Conservation (phyloP, 2,888 invertebrate genomes). For the Apamea epomidion region DNA sequence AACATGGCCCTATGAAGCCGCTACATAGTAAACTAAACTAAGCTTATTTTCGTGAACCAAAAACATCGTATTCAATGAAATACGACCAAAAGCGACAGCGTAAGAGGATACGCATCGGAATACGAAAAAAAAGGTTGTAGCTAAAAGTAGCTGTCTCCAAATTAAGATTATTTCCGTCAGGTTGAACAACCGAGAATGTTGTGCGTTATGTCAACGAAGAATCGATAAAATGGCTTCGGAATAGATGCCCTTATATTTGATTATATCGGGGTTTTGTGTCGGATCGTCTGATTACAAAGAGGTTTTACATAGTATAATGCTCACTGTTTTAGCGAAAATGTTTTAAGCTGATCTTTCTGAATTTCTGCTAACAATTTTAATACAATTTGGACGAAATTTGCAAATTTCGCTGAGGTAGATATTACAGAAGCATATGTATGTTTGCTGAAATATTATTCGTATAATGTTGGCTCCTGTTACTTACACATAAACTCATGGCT, state of each 20-base stretch:
- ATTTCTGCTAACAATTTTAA: constrained; percentile 29
- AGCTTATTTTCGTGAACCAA: constrained; percentile 45
- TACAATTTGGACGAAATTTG: constrained; percentile 6
- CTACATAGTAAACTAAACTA: constrained; percentile 5
- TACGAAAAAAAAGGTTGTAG: constrained; percentile 50
- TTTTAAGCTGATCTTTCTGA: constrained; percentile 32
- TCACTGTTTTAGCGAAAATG: constrained; percentile 16
- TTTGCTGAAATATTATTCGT: constrained; percentile 12
- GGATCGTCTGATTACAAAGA: neutral
- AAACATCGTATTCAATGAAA: constrained; percentile 45
- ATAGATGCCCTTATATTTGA: constrained; percentile 38
- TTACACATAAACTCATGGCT: no score
- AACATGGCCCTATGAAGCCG: neutral
- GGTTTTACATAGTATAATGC: neutral
- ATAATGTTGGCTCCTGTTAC: constrained; percentile 7
- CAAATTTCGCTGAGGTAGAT: constrained; percentile 2
- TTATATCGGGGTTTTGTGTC: neutral
- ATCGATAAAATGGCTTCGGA: constrained; percentile 52
- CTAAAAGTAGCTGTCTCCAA: constrained; percentile 65
- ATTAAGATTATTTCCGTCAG: constrained; percentile 67
- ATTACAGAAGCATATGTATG: neutral
- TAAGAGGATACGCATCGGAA: constrained; percentile 53
- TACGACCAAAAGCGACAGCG: constrained; percentile 47
- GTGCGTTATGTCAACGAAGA: constrained; percentile 58
- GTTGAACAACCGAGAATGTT: constrained; percentile 65